Evolutionary conservation across 2,888 invertebrate species (phyloP), one percentile per base, ranked within the genome.

Genomic region (Xanthia togata): DNA sequence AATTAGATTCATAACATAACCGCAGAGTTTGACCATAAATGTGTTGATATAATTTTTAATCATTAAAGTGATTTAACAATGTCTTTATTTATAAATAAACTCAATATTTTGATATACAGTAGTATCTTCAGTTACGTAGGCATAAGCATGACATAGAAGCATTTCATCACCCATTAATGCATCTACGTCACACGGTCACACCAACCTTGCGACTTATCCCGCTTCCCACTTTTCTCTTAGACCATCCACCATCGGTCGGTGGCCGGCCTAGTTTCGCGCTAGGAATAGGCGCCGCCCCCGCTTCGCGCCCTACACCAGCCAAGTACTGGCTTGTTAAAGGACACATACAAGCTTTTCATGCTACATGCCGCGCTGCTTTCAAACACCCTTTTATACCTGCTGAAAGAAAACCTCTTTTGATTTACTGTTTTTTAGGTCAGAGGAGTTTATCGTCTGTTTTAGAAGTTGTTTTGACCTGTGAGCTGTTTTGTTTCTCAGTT

Each of bases 241-340:
- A 77, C 88, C 92, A 89, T 71, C 73, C 82, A 76, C 74, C 85
- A 89, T 93, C 94, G 94, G 95, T 96, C 96, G 96, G 94, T 94
- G 96, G 93, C 95, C 96, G 96, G 95, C 96, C 96, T 96, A 96
- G 95, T 95, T 96, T 95, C 89, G 93, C 93, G 91, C 95, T 96
- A 93, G 95, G 95, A 96, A 96, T 96, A 96, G 96, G 93, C 95
- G 92, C 95, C 95, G 95, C 95, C 94, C 94, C 94, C 96, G 93
- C 95, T 93, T 91, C 91, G 91, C 92, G 92, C 93, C 93, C 94
- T 93, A 93, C 90, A 91, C 92, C 91, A 93, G 93, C 95, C 94
- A 95, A 95, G 91, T 93, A 92, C 93, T 90, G 85, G 87, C 92
- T 92, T 90, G 92, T 93, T 92, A 94, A 95, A 96, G 96, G 96